These are phyloP conservation scores for Conus canariensis DNA, from an alignment of 2,888 invertebrate species.

Conservation along the genomic window DNA sequence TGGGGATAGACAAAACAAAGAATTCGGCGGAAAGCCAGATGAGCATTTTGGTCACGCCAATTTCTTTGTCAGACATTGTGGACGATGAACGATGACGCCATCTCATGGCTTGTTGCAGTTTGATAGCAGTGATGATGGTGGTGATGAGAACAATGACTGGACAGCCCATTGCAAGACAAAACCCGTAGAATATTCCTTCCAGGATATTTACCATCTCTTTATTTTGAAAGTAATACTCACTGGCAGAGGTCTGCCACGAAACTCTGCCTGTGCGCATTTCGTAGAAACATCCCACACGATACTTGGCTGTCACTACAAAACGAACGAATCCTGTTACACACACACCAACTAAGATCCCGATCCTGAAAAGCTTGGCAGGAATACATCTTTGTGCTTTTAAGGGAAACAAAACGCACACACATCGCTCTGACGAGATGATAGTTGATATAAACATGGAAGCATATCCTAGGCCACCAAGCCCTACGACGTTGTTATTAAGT, in stretches of 20 bases:
- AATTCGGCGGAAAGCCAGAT: constrained; percentile 8
- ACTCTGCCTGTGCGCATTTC: too few relatives aligned
- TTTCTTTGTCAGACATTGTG: neutral
- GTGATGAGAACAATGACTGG: too few relatives aligned
- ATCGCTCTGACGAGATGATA: constrained; percentile 11
- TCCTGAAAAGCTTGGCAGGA: neutral
- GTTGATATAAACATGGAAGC: constrained; percentile 10
- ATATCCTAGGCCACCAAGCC: constrained; percentile 15
- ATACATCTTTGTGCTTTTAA: neutral
- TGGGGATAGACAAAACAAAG: neutral
- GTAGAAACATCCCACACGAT: neutral
- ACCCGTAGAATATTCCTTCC: neutral
- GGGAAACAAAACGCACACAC: constrained; percentile 28
- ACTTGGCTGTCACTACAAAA: constrained; percentile 27
- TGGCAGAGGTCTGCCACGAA: too few relatives aligned
- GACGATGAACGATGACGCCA: constrained; percentile 25
- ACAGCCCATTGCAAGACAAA: too few relatives aligned
- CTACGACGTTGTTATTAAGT: neutral
- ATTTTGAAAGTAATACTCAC: neutral
- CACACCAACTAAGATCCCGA: neutral
- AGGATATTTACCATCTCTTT: neutral
- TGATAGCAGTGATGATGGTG: too few relatives aligned
- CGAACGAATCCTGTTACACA: neutral
- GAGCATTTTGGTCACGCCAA: neutral
- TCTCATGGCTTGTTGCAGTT: neutral